These are phyloP conservation scores for Podarcis raffonei DNA, from an alignment of 2,113 vertebrate genomes.

Conservation along the genomic window DNA sequence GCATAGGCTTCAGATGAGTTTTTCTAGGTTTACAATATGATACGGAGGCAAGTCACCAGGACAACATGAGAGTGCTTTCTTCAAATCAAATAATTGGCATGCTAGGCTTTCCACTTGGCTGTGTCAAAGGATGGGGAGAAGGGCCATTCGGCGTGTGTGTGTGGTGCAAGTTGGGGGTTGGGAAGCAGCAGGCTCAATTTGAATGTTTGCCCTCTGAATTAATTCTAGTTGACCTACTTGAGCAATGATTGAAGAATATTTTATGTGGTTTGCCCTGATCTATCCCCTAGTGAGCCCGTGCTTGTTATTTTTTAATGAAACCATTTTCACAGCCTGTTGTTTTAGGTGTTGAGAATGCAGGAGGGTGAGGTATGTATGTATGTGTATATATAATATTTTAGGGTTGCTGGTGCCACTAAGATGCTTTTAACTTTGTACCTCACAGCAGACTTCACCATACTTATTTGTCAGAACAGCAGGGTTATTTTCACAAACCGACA, in stretches of 20 bases:
- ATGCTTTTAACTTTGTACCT: conserved; percentile 27
- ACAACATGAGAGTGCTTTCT: fast-evolving
- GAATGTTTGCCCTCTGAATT: conserved; percentile 89
- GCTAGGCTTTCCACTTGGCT: conserved; percentile 42
- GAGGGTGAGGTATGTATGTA: conserved; percentile 37
- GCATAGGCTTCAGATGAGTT: background rate
- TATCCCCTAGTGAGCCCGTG: conserved; percentile 72
- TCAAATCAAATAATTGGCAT: conserved; percentile 52
- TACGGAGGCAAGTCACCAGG: conserved; percentile 3
- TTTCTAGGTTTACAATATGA: conserved; percentile 21
- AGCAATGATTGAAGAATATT: conserved; percentile 82
- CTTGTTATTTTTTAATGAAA: conserved; percentile 85
- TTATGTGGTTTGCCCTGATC: conserved; percentile 70
- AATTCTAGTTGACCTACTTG: conserved; percentile 95
- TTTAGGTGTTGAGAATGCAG: conserved; percentile 67
- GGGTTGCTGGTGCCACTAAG: background rate
- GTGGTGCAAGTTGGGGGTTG: conserved; percentile 21
- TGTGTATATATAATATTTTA: conserved; percentile 50
- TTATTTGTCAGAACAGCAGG: conserved; percentile 39
- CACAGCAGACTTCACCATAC: background rate
- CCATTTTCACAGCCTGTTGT: conserved; percentile 76
- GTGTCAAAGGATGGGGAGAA: conserved; percentile 58
- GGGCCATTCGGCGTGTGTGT: background rate
- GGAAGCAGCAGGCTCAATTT: conserved; percentile 56
- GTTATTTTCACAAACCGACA: conserved; percentile 52